Conservation (phyloP, 2,888 invertebrate genomes). For the Bursaphelenchus okinawaensis region DNA sequence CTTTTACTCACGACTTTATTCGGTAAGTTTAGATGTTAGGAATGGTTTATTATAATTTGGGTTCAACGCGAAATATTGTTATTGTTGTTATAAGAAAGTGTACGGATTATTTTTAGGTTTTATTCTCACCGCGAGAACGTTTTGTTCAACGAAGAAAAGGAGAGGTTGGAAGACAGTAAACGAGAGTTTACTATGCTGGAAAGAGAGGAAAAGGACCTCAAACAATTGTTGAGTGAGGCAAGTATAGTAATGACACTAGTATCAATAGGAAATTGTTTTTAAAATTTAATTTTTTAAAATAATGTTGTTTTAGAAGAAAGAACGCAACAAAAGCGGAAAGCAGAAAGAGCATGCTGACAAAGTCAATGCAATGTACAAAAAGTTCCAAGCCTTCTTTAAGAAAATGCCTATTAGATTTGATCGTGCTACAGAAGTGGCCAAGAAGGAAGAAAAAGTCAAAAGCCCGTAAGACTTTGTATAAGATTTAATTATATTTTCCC, state of each 20-base stretch:
- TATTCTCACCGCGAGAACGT: slow-evolving; percentile 36
- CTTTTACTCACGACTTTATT: slow-evolving; percentile 87
- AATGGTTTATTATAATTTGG: too few relatives aligned
- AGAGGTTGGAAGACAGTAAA: slow-evolving; percentile 22
- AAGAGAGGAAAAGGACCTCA: slow-evolving; percentile 5
- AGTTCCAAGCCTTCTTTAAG: background rate
- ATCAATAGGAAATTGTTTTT: too few relatives aligned
- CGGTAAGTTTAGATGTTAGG: slow-evolving; percentile 63
- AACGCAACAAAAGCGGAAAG: background rate
- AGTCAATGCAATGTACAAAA: background rate
- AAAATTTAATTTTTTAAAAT: too few relatives aligned
- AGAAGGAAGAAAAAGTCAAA: background rate
- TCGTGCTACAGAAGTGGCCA: background rate
- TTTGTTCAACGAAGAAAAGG: slow-evolving; percentile 34
- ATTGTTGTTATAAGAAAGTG: background rate
- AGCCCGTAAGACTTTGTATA: background rate
- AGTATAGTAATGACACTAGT: too few relatives aligned
- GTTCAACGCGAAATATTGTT: too few relatives aligned
- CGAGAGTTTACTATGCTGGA: slow-evolving; percentile 4
- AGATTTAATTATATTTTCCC: too few relatives aligned
- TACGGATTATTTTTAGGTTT: slow-evolving; percentile 31
- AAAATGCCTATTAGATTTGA: background rate
- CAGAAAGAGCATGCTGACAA: background rate
- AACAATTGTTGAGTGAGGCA: background rate
- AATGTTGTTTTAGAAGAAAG: too few relatives aligned